These are phyloP conservation scores for Ambastaia sidthimunki DNA, from an alignment of 2,797 vertebrate genomes.

Conservation along the genomic window DNA sequence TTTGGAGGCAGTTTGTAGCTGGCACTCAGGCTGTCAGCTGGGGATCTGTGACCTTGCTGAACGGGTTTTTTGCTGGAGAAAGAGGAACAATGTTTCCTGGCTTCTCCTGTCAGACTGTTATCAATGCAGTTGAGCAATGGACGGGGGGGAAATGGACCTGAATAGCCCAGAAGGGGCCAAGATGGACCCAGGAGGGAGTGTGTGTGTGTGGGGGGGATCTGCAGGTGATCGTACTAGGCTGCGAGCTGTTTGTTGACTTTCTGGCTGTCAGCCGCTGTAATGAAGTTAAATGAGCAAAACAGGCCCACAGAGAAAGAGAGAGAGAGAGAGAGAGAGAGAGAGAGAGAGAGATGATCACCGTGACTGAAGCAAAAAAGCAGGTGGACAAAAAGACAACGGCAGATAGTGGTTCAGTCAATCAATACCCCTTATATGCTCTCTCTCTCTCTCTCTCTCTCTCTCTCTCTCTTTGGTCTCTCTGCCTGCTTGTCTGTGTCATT, in stretches of 20 bases:
- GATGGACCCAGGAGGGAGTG: constrained; percentile 11
- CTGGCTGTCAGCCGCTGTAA: constrained; percentile 75
- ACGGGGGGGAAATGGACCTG: constrained; percentile 58
- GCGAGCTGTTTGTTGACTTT: constrained; percentile 66
- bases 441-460: constrained; percentile 53
- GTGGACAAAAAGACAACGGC: constrained; percentile 67
- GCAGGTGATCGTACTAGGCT: constrained; percentile 65
- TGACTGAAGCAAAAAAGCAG: constrained; percentile 57
- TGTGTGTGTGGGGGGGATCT: constrained; percentile 39
- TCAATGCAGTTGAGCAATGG: constrained; percentile 71
- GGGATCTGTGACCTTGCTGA: constrained; percentile 72
- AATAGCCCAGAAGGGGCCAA: constrained; percentile 45
- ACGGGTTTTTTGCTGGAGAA: constrained; percentile 58
- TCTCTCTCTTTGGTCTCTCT: constrained; percentile 49
- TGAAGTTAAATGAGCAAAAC: constrained; percentile 80
- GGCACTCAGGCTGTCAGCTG: constrained; percentile 60
- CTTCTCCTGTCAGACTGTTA: constrained; percentile 75
- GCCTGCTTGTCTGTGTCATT: constrained; percentile 68
- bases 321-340: constrained; percentile 55
- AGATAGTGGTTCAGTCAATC: constrained; percentile 73
- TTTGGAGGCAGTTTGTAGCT: constrained; percentile 58
- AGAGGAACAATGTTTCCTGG: constrained; percentile 64
- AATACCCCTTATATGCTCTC: constrained; percentile 67
- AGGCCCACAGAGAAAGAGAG: constrained; percentile 52
- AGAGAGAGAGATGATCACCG: constrained; percentile 49